Conservation (phyloP, 2,888 invertebrate genomes). For the Amorpha juglandis region DNA sequence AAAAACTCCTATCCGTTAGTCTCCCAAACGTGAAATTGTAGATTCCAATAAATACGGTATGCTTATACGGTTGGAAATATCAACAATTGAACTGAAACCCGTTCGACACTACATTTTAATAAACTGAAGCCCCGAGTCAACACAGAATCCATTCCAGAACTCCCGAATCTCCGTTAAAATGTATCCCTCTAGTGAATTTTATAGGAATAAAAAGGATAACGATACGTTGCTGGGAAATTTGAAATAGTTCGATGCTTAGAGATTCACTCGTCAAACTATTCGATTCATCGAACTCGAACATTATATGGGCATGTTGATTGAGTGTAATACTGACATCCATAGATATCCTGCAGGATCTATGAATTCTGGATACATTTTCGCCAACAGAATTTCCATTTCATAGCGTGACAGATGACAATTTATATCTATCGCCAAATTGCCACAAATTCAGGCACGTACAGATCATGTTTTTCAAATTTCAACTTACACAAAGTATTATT, state of each 20-base stretch:
- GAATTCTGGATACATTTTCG: no score
- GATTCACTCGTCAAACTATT: background rate
- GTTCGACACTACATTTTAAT: conserved; percentile 30
- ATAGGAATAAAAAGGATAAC: conserved; percentile 11
- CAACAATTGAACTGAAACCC: conserved; percentile 17
- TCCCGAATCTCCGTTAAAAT: conserved; percentile 27
- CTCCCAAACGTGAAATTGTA: conserved; percentile 15
- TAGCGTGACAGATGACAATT: no score
- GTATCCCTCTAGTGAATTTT: conserved; percentile 21
- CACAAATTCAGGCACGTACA: no score
- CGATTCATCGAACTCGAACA: background rate
- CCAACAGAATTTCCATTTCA: no score
- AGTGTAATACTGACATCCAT: no score
- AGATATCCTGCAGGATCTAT: no score
- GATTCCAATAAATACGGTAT: conserved; percentile 17
- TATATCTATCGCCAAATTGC: no score
- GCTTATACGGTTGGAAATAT: conserved; percentile 14
- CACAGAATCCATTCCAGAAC: conserved; percentile 28
- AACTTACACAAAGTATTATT: no score
- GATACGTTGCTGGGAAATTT: conserved; percentile 16
- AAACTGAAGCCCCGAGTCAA: conserved; percentile 27
- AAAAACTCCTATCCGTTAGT: background rate
- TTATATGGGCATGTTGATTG: no score
- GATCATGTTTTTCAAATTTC: no score
- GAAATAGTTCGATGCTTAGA: background rate